Evolutionary conservation across 2,888 invertebrate genomes (phyloP), one percentile per base, ranked within the genome.

Genomic region (Drosophila vallismaia): DNA sequence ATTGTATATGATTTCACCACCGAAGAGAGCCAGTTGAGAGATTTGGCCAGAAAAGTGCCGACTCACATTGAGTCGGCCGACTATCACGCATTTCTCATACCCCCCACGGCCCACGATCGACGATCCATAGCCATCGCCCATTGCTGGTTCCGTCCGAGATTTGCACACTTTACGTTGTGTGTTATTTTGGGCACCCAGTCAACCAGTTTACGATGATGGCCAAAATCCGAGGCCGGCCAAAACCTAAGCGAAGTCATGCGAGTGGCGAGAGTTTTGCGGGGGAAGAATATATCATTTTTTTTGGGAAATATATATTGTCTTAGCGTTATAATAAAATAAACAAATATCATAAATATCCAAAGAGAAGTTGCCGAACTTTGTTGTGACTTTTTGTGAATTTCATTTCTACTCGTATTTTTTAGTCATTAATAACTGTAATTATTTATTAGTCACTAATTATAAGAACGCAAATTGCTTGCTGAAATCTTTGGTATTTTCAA

Each of bases 31-130:
- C 53, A 40, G 48, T 19, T 8, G 28, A 52, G 70, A 8, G 49
- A 12, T 36, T 10, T 44, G 49, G 40, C 48, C 49, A 68, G 67
- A 70, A 84, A 84, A 75, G 72, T 84, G 64, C 51, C 81, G 74
- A 76, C 68, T 86, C 87, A 86, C 63, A 60, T 69, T 66, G 54
- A 66, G 71, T 86, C 71, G 74, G 71, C 76, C 67, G 68, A 80
- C 73, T 77, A 58, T 59, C 75, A 64, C 55, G 59, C 59, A 71
- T 56, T 71, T 67, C 63, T 49, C 38, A 60, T 58, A 52, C 71
- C 53, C 38, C 57, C 55, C 51, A 59, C 40, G 14, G 40, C 40
- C 8, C 36, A 10, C 19, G 1, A 19, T 19, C 19, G 2, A 19
- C 1, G 19, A n/a, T n/a, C 19, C 19, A 19, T 19, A 1, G 19